Base-by-base conservation (phyloP, 2,888 invertebrate genomes). In the Drosophila basisetae region DNA sequence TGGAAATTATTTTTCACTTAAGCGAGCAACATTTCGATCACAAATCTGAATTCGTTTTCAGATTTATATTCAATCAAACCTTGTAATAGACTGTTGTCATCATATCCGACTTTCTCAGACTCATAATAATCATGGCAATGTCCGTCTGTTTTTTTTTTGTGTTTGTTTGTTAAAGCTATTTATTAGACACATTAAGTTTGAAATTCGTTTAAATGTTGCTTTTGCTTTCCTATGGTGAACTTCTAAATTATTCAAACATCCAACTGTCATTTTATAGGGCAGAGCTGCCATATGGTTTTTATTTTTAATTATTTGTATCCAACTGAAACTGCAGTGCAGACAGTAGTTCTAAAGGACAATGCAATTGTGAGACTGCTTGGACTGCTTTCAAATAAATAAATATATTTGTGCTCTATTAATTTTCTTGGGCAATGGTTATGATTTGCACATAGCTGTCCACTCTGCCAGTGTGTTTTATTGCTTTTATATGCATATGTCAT, bases 291-390 rank as follows among this genome's bases (percentile, higher is more conserved):
- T 18, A 31, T 43, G 31, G 43, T 7, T 43, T 22, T 22, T 13
- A 22, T 58, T 25, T 31, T 0, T 7, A 39, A 39, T 11, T 25
- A 7, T 39, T 18, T 28, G 4, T 7, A 7, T 18, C 13, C n/a
- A 11, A 30, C 30, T 52, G 18, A n/a, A n/a, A 11, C 60, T 59
- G 11, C 13, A 3, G 9, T n/a, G n/a, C n/a, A 37, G 35, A 10
- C 37, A 60, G 25, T 28, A 28, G 28, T 60, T 5, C 35, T 16
- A 16, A 54, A 52, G 61, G 50, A 37, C 37, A 50, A 30, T 30
- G 16, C 2, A 30, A 56, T 16, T 13, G 7, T 4, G 3, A 25
- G 16, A 28, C 37, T 25, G 7, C 59, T 6, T 18, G 13, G 0
- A 49, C 28, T 47, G 59, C 59, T 47, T 47, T 4, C 5, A 18